Conservation (phyloP, 1,140 invertebrate species). For the Sycophaga agraensis region DNA sequence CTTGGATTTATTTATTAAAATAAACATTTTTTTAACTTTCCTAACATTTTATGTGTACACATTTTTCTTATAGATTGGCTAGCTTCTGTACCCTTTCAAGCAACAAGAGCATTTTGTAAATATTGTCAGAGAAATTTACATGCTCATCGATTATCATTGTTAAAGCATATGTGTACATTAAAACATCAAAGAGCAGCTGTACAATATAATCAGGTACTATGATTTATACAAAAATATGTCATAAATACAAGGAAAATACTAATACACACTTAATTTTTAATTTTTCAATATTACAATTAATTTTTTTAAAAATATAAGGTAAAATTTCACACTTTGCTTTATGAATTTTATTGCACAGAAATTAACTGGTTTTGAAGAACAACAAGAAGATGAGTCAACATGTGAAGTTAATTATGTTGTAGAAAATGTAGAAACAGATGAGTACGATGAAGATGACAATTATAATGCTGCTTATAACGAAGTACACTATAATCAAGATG, state of each 20-base stretch:
- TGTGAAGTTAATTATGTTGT: constrained; percentile 43
- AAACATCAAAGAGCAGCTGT: constrained; percentile 61
- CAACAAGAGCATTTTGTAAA: constrained; percentile 61
- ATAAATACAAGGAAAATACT: too few species aligned
- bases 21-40: neutral
- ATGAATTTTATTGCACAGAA: too few species aligned
- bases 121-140: constrained; percentile 64
- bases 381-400: constrained; percentile 32
- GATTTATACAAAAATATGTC: too few species aligned
- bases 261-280: too few species aligned
- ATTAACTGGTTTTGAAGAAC: neutral
- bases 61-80: constrained; percentile 57
- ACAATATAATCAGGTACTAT: constrained; percentile 28
- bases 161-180: constrained; percentile 64
- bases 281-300: too few species aligned
- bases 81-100: constrained; percentile 55
- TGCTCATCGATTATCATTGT: constrained; percentile 61
- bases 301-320: too few species aligned
- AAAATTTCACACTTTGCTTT: too few species aligned
- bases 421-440: constrained; percentile 40
- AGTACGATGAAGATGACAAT: constrained; percentile 37
- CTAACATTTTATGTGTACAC: neutral
- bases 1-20: neutral
- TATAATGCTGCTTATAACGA: constrained; percentile 34
- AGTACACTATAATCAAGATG: constrained; percentile 31